Evolutionary conservation across 2,113 vertebrate species (phyloP).

Genomic region (Uropsilus gracilis): DNA sequence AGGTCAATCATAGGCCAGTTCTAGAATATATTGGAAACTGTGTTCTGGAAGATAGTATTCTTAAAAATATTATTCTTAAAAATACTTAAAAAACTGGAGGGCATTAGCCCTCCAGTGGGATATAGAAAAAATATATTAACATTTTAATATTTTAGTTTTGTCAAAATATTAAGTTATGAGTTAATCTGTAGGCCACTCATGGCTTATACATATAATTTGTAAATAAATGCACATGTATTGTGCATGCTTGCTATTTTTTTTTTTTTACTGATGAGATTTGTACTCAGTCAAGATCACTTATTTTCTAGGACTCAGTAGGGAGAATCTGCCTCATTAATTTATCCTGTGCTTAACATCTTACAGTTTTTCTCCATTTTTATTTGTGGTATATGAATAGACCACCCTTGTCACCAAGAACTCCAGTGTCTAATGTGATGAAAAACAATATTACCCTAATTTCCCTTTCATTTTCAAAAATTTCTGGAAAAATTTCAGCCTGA

Average conservation of each 20-base stretch:
- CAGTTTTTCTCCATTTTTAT: not conserved
- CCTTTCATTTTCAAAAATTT: constrained; percentile 45
- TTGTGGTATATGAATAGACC: not conserved
- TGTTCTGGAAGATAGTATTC: not conserved
- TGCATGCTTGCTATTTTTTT: not conserved
- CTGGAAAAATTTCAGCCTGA: constrained; percentile 32
- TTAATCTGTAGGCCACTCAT: not conserved
- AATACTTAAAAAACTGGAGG: too few species aligned
- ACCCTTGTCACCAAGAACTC: not conserved
- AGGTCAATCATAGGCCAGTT: not conserved
- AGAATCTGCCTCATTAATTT: constrained; percentile 61
- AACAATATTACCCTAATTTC: constrained; percentile 46
- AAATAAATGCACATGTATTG: not conserved
- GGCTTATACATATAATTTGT: not conserved
- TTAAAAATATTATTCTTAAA: not conserved
- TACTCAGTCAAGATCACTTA: not conserved
- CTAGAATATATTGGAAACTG: not conserved
- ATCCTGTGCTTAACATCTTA: constrained; percentile 1
- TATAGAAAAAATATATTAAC: not conserved
- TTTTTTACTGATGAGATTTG: not conserved
- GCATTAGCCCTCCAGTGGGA: not conserved
- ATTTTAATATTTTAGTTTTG: not conserved
- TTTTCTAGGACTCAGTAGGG: not conserved
- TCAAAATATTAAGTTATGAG: not conserved
- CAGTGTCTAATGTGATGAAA: not conserved